Evolutionary conservation across 2,888 invertebrate genomes (phyloP), one percentile per base, ranked within the genome.

Genomic region (Agonopterix heracliana): DNA sequence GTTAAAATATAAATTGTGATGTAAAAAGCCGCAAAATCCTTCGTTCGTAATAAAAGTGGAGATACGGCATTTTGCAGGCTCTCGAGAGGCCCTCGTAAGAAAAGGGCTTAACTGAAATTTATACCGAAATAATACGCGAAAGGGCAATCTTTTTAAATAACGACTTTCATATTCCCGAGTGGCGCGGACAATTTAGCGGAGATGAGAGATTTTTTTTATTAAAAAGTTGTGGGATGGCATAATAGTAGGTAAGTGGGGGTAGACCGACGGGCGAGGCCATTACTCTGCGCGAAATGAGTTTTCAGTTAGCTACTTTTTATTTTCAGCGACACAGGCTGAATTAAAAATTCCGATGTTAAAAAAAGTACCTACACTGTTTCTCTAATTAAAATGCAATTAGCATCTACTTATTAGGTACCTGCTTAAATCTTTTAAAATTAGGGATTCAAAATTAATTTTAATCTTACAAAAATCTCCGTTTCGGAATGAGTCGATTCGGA

Each of bases 151-250:
- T 85, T 84, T 86, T 82, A 85, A 87, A 86, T 87, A 87, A 87
- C 80, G 86, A 77, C 85, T 80, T 83, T 88, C 85, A 88, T 88
- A 86, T 87, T 85, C 85, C 77, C 73, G 76, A 82, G 81, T 71
- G 71, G 68, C 66, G 71, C 68, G 75, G 73, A 86, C 85, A 88
- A 87, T 87, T 87, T 84, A 86, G 82, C 81, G 79, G 81, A 83
- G 85, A 85, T 84, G 86, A 79, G 74, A 77, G 81, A 76, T 75
- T 80, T 81, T 81, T 83, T 81, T 85, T 82, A 80, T 80, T 81
- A 83, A 87, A 86, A 84, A 75, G 72, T 68, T 67, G 61, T 62
- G 66, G 63, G 70, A 64, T 68, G 69, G 57, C 59, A 71, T 69
- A 72, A 74, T 75, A 73, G 73, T 69, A 53, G 49, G 59, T 61